phyloP scores from a whole-genome alignment of 2,113 vertebrate genomes.

The Miniopterus natalensis region DNA sequence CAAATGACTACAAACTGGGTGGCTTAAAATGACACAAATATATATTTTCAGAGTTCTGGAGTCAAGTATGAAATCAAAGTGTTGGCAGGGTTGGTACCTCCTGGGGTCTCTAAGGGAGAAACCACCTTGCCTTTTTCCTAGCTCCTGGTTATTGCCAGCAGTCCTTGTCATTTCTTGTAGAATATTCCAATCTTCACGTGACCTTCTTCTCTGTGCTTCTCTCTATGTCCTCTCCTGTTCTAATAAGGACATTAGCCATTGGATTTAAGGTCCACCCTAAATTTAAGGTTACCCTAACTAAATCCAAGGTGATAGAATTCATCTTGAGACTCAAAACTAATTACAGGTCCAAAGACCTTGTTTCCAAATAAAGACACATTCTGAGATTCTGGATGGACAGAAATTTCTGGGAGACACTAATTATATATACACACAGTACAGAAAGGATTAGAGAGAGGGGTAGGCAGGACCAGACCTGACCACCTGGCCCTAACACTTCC shows the following conservation, averaged over 20 bases:
- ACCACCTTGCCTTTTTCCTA: background rate
- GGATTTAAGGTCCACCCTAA: background rate
- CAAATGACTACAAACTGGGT: background rate
- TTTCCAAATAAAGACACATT: slow-evolving; percentile 40
- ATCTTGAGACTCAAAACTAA: background rate
- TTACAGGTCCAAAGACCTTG: background rate
- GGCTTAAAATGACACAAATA: background rate
- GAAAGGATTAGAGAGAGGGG: background rate
- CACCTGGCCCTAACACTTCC: background rate
- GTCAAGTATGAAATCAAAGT: background rate
- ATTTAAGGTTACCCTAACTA: background rate
- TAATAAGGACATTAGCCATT: background rate
- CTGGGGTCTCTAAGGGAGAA: background rate
- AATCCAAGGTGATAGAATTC: background rate
- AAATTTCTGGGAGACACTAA: background rate
- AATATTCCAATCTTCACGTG: background rate
- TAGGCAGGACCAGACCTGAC: background rate
- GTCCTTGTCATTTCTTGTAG: background rate
- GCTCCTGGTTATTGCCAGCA: background rate
- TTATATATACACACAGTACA: background rate
- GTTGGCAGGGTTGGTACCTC: background rate
- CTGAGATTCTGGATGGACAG: background rate
- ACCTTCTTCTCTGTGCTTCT: background rate
- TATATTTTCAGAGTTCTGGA: background rate
- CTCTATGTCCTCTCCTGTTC: background rate